Base-by-base conservation (phyloP, 2,113 vertebrate genomes). In the Hippocampus zosterae region DNA sequence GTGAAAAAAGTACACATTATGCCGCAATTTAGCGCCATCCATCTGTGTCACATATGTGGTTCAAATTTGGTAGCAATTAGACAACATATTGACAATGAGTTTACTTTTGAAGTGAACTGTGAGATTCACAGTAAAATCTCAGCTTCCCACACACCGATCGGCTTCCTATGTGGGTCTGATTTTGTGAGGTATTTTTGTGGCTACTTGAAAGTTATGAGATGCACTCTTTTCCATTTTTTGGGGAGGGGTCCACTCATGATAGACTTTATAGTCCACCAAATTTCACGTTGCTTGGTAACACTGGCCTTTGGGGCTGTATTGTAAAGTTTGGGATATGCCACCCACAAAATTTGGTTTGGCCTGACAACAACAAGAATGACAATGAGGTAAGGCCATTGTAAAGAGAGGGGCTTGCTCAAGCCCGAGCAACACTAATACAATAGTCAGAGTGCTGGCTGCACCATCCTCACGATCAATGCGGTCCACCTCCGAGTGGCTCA, bases 381-480 rank as follows among this genome's bases (percentile, higher is more conserved):
- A 55, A 55, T 11, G 21, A 55, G 23, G 55, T 23, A 5, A 57
- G 13, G 55, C 10, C 23, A 13, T 57, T 57, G n/a, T 10, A 1
- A 27, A 37, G 4, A 25, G 55, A 25, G 55, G 23, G 23, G 5
- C 55, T 57, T 50, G 41, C 41, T 42, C 41, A 48, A 48, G 21
- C 52, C 8, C 8, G 23, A 57, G 10, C 55, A 25, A 57, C 19
- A 19, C 21, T 11, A 40, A n/a, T 19, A 62, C 37, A 63, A 63
- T 18, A 9, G 16, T 61, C 61, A 5, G 11, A 42, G 10, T 25
- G 53, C 53, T 12, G 23, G 53, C 55, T 25, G 11, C 40, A 23
- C 21, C 61, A 15, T 19, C 21, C 40, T 23, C 15, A 52, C 61
- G 81, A 83, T 87, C 81, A 59, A 70, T 82, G 68, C 53, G 65